A percentile compares a stretch with the other conserved stretches of the same genome.
Evolutionary conservation across 2,888 invertebrate genomes (phyloP).

Genomic region (Xylota segnis): DNA sequence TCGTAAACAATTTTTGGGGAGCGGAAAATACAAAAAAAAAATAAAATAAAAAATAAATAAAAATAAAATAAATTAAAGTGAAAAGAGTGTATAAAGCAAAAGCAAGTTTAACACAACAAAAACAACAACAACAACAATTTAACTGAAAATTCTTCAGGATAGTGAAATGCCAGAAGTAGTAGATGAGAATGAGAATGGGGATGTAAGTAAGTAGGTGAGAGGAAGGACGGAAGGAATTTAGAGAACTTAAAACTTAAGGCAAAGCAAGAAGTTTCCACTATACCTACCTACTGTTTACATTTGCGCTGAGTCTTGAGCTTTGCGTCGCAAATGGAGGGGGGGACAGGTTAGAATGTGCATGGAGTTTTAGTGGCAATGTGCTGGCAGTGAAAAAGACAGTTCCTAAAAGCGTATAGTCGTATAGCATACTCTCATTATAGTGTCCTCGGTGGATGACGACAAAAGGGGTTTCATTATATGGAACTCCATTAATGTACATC

Average conservation of each 20-base stretch:
- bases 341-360: slow-evolving; percentile 59
- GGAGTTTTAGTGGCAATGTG: slow-evolving; percentile 56
- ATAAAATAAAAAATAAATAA: slow-evolving; percentile 77
- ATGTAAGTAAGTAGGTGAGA: neutral
- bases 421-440: slow-evolving; percentile 62
- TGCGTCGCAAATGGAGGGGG: neutral
- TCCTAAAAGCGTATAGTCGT: slow-evolving; percentile 47
- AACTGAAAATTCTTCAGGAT: slow-evolving; percentile 67
- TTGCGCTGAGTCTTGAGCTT: slow-evolving; percentile 45
- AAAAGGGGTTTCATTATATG: neutral
- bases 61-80: slow-evolving; percentile 77
- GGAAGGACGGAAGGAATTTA: slow-evolving; percentile 30
- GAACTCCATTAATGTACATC: slow-evolving; percentile 63
- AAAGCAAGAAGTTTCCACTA: slow-evolving; percentile 62
- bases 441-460: neutral
- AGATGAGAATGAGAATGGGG: slow-evolving; percentile 2
- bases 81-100: slow-evolving; percentile 75
- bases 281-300: slow-evolving; percentile 44
- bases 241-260: slow-evolving; percentile 71
- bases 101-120: slow-evolving; percentile 69
- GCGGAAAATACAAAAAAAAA: slow-evolving; percentile 71
- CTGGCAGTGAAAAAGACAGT: slow-evolving; percentile 56
- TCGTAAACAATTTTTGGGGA: slow-evolving; percentile 74
- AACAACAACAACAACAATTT: slow-evolving; percentile 57
- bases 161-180: slow-evolving; percentile 58